These are phyloP conservation scores for Aptenodytes forsteri DNA, from an alignment of 2,113 vertebrate species.

Conservation along the genomic window DNA sequence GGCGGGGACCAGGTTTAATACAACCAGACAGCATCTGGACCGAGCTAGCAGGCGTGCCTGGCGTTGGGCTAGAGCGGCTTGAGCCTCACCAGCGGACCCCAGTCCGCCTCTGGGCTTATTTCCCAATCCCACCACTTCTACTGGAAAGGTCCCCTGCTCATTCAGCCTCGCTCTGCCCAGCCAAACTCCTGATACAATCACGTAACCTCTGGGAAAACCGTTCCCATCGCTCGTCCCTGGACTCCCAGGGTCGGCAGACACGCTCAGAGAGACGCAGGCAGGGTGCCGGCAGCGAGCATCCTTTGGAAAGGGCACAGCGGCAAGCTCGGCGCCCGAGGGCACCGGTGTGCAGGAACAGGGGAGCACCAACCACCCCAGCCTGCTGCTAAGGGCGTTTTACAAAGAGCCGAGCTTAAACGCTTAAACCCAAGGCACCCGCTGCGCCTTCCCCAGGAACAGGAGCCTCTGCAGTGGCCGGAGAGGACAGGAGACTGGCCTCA, in stretches of 20 bases:
- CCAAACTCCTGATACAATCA: fast-evolving
- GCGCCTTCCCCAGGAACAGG: not conserved
- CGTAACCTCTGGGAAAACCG: fast-evolving
- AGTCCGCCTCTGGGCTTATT: not conserved
- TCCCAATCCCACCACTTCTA: not conserved
- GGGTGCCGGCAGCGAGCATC: not conserved
- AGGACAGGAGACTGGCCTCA: not conserved
- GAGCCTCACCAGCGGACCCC: not conserved
- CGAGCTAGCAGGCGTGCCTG: not conserved
- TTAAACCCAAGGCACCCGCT: not conserved
- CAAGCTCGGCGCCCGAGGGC: fast-evolving
- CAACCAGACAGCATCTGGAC: not conserved
- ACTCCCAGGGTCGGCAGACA: not conserved
- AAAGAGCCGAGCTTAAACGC: not conserved
- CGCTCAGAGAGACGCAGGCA: not conserved
- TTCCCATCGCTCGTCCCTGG: not conserved
- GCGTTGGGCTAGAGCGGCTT: fast-evolving
- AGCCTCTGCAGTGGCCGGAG: not conserved
- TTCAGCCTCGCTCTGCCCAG: not conserved
- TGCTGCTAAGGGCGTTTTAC: not conserved
- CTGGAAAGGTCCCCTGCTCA: not conserved
- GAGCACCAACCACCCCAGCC: not conserved
- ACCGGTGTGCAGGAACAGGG: not conserved
- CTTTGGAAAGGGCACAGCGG: not conserved
- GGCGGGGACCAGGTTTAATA: not conserved